A percentile compares a stretch with the other conserved stretches of the same genome.
Evolutionary conservation across 2,888 invertebrate genomes (phyloP).

Genomic region (Agriopis aurantiaria): DNA sequence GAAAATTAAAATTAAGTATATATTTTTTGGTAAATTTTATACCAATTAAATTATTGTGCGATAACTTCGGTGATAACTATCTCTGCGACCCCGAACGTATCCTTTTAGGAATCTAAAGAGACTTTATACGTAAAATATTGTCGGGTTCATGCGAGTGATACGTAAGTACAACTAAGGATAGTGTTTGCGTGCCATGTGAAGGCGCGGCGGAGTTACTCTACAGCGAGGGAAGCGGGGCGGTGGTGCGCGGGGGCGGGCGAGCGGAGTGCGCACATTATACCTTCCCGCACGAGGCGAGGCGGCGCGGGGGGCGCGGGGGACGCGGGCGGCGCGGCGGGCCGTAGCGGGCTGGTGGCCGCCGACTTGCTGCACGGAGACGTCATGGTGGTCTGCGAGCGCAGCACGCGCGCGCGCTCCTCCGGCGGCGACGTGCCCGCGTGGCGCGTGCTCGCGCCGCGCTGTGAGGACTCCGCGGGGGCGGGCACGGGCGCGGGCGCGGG

Average conservation of each 20-base stretch:
- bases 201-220: constrained; percentile 60
- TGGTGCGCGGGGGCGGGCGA: constrained; percentile 52
- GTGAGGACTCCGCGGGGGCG: constrained; percentile 51
- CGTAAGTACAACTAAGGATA: not conserved
- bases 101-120: constrained; percentile 13
- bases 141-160: not conserved
- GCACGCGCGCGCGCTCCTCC: constrained; percentile 38
- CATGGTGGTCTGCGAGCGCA: constrained; percentile 55
- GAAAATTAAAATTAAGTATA: not conserved
- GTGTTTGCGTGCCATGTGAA: not conserved
- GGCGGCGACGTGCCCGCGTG: constrained; percentile 37
- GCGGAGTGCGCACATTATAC: constrained; percentile 58
- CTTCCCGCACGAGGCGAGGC: constrained; percentile 57
- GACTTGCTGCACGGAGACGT: constrained; percentile 62
- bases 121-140: constrained; percentile 13
- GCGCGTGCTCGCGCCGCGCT: constrained; percentile 62
- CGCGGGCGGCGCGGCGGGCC: constrained; percentile 48
- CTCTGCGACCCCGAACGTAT: constrained; percentile 10
- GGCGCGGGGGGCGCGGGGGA: constrained; percentile 57
- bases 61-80: constrained; percentile 16
- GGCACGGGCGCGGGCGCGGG: constrained; percentile 43
- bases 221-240: constrained; percentile 70
- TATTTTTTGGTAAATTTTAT: not conserved
- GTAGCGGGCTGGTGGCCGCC: constrained; percentile 63
- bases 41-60: not conserved